phyloP scores from a whole-genome alignment of 2,113 vertebrate genomes.

The Ptilorrhoa leucosticta region DNA sequence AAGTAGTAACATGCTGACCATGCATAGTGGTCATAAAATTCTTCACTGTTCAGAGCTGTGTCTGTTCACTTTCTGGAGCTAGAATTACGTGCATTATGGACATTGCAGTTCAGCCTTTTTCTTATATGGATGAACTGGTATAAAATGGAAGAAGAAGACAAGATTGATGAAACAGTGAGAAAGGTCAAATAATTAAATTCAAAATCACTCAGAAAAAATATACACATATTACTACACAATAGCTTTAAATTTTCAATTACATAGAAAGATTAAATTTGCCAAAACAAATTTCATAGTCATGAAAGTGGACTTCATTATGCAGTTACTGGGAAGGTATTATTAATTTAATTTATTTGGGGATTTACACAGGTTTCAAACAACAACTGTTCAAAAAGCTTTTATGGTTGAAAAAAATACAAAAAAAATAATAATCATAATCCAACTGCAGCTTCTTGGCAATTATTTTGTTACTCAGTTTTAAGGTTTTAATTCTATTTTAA shows the following conservation, averaged over 20 bases:
- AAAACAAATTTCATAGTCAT: neutral
- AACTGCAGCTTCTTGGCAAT: neutral
- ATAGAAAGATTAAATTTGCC: neutral
- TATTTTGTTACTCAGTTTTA: neutral
- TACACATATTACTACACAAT: neutral
- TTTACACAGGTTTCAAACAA: neutral
- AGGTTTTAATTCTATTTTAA: neutral
- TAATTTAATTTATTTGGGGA: neutral
- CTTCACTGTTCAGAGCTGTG: neutral
- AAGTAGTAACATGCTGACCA: neutral
- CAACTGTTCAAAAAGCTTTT: neutral
- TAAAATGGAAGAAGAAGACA: neutral
- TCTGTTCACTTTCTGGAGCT: neutral
- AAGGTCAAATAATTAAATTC: neutral
- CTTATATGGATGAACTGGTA: neutral
- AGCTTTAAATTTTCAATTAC: neutral
- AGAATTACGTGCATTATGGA: neutral
- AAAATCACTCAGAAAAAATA: neutral
- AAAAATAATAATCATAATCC: neutral
- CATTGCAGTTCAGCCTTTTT: neutral
- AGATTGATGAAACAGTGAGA: neutral
- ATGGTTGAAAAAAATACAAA: neutral
- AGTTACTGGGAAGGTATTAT: neutral
- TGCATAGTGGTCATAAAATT: neutral
- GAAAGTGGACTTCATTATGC: neutral